phyloP scores from a whole-genome alignment of 2,113 vertebrate genomes.

The Phalacrocorax carbo region DNA sequence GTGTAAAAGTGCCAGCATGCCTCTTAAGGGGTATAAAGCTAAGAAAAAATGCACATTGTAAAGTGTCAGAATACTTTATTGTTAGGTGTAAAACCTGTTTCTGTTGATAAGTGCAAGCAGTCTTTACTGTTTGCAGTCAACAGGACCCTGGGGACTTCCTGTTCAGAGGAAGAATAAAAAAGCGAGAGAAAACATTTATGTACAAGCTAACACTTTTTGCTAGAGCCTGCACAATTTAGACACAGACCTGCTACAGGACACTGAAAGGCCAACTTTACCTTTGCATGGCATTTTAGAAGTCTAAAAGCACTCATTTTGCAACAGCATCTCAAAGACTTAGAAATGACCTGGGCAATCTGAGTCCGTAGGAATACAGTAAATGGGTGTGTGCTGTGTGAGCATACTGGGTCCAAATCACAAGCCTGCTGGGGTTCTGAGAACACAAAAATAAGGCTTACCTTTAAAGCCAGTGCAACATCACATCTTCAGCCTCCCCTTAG shows the following conservation, averaged over 20 bases:
- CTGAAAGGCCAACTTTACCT: not conserved
- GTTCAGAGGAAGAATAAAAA: constrained; percentile 9
- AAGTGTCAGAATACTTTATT: not conserved
- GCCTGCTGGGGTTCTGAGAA: not conserved
- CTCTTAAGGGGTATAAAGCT: not conserved
- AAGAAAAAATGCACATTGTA: not conserved
- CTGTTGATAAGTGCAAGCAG: constrained; percentile 11
- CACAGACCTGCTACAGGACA: not conserved
- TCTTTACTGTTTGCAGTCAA: constrained; percentile 2
- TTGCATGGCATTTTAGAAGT: not conserved
- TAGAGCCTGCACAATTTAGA: not conserved
- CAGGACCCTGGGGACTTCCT: not conserved
- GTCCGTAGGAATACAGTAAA: not conserved
- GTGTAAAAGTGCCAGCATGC: not conserved
- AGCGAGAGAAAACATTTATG: not conserved
- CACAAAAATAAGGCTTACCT: not conserved
- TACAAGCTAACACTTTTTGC: constrained; percentile 1
- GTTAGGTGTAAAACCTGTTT: constrained; percentile 1
- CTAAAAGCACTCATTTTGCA: not conserved
- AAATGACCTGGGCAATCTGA: not conserved
- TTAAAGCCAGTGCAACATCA: not conserved
- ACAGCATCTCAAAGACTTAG: not conserved
- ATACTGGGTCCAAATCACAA: not conserved
- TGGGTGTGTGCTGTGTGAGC: not conserved
- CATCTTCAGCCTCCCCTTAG: not conserved